phyloP scores from a whole-genome alignment of 2,113 vertebrate genomes.

The Orycteropus afer region DNA sequence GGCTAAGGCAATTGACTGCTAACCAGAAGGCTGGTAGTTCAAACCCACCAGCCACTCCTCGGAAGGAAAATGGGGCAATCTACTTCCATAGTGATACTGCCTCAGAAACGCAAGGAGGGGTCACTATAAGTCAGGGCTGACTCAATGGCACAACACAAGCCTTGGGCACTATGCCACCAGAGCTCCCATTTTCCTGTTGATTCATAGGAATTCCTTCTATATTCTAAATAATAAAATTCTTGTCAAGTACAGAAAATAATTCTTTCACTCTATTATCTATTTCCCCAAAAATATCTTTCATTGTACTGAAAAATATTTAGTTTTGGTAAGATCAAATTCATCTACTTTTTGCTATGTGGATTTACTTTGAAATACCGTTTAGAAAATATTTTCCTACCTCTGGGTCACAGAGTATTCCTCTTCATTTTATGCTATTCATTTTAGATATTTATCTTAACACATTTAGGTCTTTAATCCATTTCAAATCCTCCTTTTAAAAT shows the following conservation, averaged over 20 bases:
- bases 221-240: conserved; percentile 42
- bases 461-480: conserved; percentile 15
- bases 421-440: not conserved
- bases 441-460: not conserved
- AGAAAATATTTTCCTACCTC: not conserved
- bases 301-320: not conserved
- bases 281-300: not conserved
- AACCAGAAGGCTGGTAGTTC: too few relatives aligned
- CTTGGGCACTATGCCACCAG: too few relatives aligned
- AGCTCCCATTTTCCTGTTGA: conserved; percentile 39
- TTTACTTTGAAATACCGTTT: not conserved
- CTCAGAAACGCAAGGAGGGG: too few relatives aligned
- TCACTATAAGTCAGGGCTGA: too few relatives aligned
- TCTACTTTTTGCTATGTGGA: not conserved
- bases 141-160: too few relatives aligned
- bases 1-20: too few relatives aligned
- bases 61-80: too few relatives aligned
- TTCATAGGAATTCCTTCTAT: not conserved
- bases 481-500: not conserved
- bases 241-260: conserved; percentile 24
- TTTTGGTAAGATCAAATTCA: not conserved
- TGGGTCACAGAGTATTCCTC: not conserved
- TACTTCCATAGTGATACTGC: too few relatives aligned
- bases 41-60: too few relatives aligned
- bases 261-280: not conserved